phyloP scores from a whole-genome alignment of 1,140 invertebrate species.

The Mactra quadrangularis region DNA sequence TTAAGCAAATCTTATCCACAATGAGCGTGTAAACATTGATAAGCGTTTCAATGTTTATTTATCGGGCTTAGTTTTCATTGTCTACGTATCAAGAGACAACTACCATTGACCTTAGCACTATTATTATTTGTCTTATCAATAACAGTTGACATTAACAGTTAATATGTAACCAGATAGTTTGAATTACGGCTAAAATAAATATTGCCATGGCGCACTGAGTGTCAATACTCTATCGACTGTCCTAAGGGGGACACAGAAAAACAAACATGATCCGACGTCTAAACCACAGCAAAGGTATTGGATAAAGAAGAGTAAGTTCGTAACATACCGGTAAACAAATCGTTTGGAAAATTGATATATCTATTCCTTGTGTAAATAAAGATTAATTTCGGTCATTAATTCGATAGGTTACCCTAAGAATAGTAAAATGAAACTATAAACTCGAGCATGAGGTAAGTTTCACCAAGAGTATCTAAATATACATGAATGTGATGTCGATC shows the following conservation, averaged over 20 bases:
- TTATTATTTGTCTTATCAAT: slow-evolving; percentile 13
- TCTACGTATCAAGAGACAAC: too few relatives aligned
- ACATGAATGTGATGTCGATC: too few relatives aligned
- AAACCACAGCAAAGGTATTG: slow-evolving; percentile 8
- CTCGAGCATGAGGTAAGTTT: too few relatives aligned
- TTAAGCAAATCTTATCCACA: too few relatives aligned
- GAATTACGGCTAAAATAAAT: slow-evolving; percentile 29
- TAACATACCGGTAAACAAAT: neutral
- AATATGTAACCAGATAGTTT: slow-evolving; percentile 13
- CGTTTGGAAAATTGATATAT: slow-evolving; percentile 1
- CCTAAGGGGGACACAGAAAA: slow-evolving; percentile 18
- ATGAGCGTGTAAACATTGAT: too few relatives aligned
- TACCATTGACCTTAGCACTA: neutral
- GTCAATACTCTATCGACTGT: slow-evolving; percentile 3
- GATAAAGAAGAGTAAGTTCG: slow-evolving; percentile 8
- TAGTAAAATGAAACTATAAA: too few relatives aligned
- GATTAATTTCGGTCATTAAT: neutral
- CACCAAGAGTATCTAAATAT: too few relatives aligned
- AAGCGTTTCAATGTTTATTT: too few relatives aligned
- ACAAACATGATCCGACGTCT: slow-evolving; percentile 20
- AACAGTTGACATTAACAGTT: slow-evolving; percentile 24
- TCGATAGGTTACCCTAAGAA: too few relatives aligned
- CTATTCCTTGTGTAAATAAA: slow-evolving; percentile 14
- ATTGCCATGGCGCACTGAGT: neutral
- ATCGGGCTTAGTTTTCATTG: too few relatives aligned